phyloP scores from a whole-genome alignment of 2,113 vertebrate genomes.

The Elephantulus edwardii region DNA sequence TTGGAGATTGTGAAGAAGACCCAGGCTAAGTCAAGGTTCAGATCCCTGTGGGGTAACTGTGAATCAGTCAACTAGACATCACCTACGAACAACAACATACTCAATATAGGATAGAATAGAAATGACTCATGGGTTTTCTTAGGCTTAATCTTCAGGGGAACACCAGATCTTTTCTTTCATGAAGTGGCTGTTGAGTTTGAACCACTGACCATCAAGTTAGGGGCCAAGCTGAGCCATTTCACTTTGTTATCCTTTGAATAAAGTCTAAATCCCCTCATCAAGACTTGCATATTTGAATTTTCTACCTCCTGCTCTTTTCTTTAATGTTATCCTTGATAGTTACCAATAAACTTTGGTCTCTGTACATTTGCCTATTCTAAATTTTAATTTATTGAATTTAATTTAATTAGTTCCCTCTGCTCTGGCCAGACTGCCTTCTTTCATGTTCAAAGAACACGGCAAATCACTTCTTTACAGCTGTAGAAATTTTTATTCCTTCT shows the following conservation, averaged over 20 bases:
- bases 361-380: no score
- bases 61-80: no score
- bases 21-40: no score
- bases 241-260: neutral
- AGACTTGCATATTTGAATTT: rapidly evolving
- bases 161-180: neutral
- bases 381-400: no score
- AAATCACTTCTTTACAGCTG: no score
- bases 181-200: neutral
- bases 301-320: neutral
- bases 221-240: neutral
- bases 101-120: neutral
- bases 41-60: no score
- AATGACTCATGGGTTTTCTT: neutral
- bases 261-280: neutral
- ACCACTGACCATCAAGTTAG: neutral
- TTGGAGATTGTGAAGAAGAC: no score
- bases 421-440: neutral
- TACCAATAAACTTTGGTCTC: no score
- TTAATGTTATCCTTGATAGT: no score
- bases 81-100: no score
- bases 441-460: neutral
- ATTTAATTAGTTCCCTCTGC: neutral
- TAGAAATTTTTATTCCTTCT: neutral
- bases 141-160: neutral